Conservation (phyloP, 2,888 invertebrate species). For the Sarcophaga caerulescens region DNA sequence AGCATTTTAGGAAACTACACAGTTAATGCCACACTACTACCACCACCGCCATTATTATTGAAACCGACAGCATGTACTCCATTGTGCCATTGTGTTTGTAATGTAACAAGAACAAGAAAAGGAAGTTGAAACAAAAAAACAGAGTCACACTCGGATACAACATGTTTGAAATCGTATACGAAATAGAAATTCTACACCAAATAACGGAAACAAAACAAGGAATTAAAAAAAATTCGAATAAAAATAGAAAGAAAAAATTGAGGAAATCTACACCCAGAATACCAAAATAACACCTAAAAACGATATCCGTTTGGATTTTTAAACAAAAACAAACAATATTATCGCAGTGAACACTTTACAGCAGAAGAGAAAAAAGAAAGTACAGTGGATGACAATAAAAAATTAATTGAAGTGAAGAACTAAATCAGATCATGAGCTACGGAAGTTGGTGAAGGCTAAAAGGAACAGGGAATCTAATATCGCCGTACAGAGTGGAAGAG, state of each 20-base stretch:
- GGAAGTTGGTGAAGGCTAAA: too few relatives aligned
- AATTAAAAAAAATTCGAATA: background rate
- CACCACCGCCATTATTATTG: constrained; percentile 1
- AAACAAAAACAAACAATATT: too few relatives aligned
- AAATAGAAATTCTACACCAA: constrained; percentile 13
- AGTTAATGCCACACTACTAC: background rate
- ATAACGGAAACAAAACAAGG: background rate
- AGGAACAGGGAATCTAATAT: too few relatives aligned
- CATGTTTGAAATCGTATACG: background rate
- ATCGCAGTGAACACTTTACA: too few relatives aligned
- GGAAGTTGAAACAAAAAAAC: background rate
- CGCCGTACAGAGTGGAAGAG: too few relatives aligned
- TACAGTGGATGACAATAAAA: background rate
- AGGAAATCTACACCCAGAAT: background rate
- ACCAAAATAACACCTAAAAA: background rate
- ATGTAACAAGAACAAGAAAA: background rate
- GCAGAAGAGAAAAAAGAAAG: background rate
- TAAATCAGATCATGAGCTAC: too few relatives aligned
- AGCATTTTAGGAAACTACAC: constrained; percentile 43
- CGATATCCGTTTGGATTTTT: background rate
- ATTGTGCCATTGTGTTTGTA: background rate
- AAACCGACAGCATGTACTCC: background rate
- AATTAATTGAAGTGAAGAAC: too few relatives aligned
- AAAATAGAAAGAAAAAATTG: background rate
- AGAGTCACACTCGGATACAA: background rate